Base-by-base conservation (phyloP, 2,888 invertebrate genomes). In the Cryptocephalus moraei region DNA sequence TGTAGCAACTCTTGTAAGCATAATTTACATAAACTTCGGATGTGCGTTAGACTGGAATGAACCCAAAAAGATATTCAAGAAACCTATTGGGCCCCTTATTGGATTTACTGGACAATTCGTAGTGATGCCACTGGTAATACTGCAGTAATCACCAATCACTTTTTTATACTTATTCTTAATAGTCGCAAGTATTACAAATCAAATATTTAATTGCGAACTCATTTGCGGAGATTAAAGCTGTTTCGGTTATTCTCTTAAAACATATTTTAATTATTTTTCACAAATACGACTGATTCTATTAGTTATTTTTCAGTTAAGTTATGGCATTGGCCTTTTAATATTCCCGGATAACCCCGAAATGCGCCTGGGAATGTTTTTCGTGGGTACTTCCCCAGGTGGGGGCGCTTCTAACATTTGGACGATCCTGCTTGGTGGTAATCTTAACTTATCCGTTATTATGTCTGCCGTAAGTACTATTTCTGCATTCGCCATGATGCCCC, bases 401-500 rank as follows among this genome's bases (percentile, higher is more conserved):
- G 95, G 94, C 0, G 92, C 93, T 32, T 94, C 94, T 44, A 97
- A 97, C 69, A 88, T 95, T 60, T 97, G 95, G 92, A 87, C 93
- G 0, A 82, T 88, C 54, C 78, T 95, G 11, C 75, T 96, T 1
- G 87, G 85, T 4, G 96, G 93, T 6, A 95, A 96, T 71, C 79
- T 95, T 8, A 86, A 92, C 67, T 75, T 97, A 36, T 93, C 93
- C 0, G 81, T 96, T 40, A 86, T 95, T n/a, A 93, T 97, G 94
- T 96, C 96, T 0, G 82, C 93, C 4, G 58, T 68, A 42, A 65
- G 91, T 49, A 94, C 91, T 3, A 67, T 95, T 3, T 83, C 84
- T 0, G 86, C 94, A 0, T 86, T 96, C 60, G 88, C 87, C 40
- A 83, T 90, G 73, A 90, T 93, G 79, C 93, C 93, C 0, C 63